These are phyloP conservation scores for Gnathonemus echidnorhynchus DNA, from an alignment of 2,113 vertebrate species.

Conservation along the genomic window DNA sequence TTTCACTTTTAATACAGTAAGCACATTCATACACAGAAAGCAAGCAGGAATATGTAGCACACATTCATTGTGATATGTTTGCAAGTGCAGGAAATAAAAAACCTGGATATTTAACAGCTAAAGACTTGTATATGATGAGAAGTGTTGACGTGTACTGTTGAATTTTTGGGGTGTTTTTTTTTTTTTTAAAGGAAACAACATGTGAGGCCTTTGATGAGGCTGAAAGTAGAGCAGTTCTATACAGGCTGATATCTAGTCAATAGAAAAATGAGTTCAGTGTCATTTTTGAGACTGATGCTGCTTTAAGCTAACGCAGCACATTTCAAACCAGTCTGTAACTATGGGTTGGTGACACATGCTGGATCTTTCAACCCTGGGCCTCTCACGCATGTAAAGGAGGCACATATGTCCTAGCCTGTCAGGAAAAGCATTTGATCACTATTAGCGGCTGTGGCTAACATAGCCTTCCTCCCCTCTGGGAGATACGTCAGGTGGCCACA, in stretches of 20 bases:
- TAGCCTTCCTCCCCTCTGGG: neutral
- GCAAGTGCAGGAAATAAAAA: neutral
- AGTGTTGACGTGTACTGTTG: neutral
- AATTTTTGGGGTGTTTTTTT: neutral
- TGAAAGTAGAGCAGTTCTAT: neutral
- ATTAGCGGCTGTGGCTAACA: neutral
- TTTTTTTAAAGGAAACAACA: neutral
- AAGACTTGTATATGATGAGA: neutral
- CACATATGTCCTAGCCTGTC: neutral
- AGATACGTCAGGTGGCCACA: neutral
- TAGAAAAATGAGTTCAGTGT: neutral
- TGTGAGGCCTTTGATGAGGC: neutral
- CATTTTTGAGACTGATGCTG: neutral
- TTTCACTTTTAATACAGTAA: neutral
- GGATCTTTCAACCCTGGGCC: neutral
- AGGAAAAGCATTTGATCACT: neutral
- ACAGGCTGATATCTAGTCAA: neutral
- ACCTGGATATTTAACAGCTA: neutral
- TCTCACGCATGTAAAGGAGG: neutral
- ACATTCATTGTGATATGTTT: neutral
- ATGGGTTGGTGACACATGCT: neutral
- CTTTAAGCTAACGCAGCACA: neutral
- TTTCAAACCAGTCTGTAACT: neutral
- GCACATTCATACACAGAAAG: neutral
- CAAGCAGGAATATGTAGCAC: neutral